phyloP scores from a whole-genome alignment of 2,888 invertebrate species.

The Acleris emargana region DNA sequence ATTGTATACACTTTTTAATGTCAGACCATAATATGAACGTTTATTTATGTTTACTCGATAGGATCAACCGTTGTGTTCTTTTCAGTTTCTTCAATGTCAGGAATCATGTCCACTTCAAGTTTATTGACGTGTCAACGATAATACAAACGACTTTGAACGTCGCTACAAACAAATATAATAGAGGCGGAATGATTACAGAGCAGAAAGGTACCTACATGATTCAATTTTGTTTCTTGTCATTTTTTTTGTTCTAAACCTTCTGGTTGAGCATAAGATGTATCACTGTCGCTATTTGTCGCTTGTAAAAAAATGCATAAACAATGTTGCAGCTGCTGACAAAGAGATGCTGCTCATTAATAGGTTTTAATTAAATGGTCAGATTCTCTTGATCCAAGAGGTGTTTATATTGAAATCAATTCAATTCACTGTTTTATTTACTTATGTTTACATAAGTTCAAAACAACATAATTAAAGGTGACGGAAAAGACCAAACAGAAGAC shows the following conservation, averaged over 20 bases:
- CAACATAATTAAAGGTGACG: constrained; percentile 10
- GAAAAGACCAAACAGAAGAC: background rate
- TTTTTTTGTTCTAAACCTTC: constrained; percentile 51
- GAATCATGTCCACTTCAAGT: constrained; percentile 14
- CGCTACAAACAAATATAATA: constrained; percentile 36
- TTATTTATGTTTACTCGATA: constrained; percentile 8
- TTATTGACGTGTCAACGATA: constrained; percentile 10
- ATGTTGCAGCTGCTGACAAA: constrained; percentile 55
- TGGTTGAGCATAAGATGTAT: constrained; percentile 55
- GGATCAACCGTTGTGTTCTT: constrained; percentile 1
- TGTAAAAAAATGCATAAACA: constrained; percentile 63
- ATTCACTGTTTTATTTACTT: background rate
- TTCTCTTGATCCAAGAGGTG: background rate
- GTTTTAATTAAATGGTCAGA: too few relatives aligned
- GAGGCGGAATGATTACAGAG: constrained; percentile 48
- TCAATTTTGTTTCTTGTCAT: constrained; percentile 69
- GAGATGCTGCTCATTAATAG: too few relatives aligned
- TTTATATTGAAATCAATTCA: constrained; percentile 1
- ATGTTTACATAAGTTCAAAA: constrained; percentile 7
- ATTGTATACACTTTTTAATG: constrained; percentile 37
- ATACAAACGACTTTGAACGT: constrained; percentile 14
- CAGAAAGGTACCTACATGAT: constrained; percentile 68
- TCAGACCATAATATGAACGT: constrained; percentile 35
- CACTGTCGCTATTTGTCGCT: constrained; percentile 53
- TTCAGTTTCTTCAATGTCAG: background rate